phyloP scores from a whole-genome alignment of 2,113 vertebrate genomes.

The Aramus guarauna region DNA sequence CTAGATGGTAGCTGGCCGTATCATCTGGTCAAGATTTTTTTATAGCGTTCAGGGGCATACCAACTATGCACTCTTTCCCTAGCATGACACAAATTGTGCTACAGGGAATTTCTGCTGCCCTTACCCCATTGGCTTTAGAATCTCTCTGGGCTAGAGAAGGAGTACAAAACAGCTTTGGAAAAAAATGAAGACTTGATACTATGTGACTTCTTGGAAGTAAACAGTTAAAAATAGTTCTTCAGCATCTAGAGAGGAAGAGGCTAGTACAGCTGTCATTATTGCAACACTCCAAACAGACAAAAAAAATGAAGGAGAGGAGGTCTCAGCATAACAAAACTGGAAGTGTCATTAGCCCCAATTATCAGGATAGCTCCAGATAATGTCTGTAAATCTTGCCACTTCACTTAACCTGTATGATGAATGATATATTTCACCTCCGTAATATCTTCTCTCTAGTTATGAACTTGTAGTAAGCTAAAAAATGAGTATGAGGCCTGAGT shows the following conservation, averaged over 20 bases:
- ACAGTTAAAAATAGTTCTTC: neutral
- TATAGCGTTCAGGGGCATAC: neutral
- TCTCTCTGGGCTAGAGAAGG: neutral
- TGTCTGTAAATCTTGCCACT: neutral
- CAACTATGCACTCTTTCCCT: neutral
- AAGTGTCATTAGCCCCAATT: neutral
- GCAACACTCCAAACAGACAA: neutral
- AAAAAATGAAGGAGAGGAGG: neutral
- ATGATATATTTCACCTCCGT: neutral
- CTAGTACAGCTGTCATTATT: neutral
- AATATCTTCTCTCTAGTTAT: neutral
- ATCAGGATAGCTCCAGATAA: neutral
- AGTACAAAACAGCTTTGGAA: neutral
- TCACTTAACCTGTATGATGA: neutral
- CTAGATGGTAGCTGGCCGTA: neutral
- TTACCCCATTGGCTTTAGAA: neutral
- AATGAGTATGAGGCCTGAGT: neutral
- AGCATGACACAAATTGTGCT: neutral
- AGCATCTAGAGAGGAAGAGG: neutral
- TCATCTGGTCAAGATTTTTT: neutral
- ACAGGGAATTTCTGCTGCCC: neutral
- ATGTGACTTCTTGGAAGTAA: neutral
- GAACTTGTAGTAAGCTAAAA: neutral
- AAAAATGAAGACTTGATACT: neutral
- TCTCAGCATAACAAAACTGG: neutral